Evolutionary conservation across 23 tunicate species (phyloP).

Genomic region (Botrylloides violaceus): DNA sequence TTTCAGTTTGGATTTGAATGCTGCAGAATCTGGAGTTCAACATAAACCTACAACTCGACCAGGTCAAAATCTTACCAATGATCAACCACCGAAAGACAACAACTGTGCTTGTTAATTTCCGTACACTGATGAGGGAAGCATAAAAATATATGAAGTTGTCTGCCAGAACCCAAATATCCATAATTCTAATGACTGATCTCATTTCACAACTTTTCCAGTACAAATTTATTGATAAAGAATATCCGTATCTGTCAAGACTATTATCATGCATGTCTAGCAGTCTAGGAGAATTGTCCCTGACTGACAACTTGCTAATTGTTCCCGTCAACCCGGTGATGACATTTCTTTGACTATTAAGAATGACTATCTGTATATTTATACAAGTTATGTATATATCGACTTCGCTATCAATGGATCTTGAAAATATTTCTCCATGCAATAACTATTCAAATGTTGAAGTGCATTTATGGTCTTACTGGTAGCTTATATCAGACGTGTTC

Average conservation of each 20-base stretch:
- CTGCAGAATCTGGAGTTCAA: constrained; percentile 99
- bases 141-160: background rate
- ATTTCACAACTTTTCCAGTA: background rate
- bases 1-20: constrained; percentile 84
- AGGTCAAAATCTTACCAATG: constrained; percentile 46
- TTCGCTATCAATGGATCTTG: background rate
- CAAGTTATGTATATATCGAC: background rate
- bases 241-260: background rate
- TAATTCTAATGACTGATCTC: background rate
- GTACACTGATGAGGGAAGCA: background rate
- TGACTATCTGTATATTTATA: constrained; percentile 1
- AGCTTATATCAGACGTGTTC: background rate
- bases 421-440: background rate
- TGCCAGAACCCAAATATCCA: background rate
- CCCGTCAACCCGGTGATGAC: background rate
- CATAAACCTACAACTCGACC: constrained; percentile 67
- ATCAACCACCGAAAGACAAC: constrained; percentile 62
- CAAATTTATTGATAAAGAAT: background rate
- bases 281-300: background rate
- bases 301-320: background rate
- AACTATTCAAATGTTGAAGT: background rate
- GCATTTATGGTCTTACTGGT: background rate
- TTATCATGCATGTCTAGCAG: background rate
- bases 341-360: background rate
- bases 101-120: constrained; percentile 59